Conservation (phyloP, 92 coral and sea anemone species). For the Porites divaricata region DNA sequence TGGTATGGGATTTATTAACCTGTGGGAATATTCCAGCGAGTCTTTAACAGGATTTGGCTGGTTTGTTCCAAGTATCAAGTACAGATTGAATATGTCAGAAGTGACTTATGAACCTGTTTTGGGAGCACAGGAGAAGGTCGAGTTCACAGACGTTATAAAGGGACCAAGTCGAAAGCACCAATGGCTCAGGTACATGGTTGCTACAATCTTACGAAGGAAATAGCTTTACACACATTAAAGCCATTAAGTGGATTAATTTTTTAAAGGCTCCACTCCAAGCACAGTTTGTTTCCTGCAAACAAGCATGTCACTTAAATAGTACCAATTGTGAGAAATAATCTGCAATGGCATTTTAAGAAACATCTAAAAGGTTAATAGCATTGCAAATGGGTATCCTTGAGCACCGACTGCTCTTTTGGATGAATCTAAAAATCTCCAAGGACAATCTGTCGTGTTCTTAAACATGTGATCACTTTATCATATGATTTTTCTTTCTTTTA, state of each 20-base stretch:
- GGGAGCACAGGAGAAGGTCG: conserved; percentile 64
- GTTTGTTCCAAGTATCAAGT: conserved; percentile 75
- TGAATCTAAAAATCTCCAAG: too few species aligned
- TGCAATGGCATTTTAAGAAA: too few species aligned
- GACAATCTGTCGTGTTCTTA: background rate
- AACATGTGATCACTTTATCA: background rate
- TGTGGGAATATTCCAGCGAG: conserved; percentile 78
- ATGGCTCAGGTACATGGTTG: conserved; percentile 21
- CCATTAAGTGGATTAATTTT: too few species aligned
- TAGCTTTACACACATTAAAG: background rate
- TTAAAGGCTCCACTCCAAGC: too few species aligned
- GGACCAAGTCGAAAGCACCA: conserved; percentile 47
- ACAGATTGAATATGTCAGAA: conserved; percentile 73
- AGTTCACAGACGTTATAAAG: conserved; percentile 72
- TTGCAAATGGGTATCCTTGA: too few species aligned
- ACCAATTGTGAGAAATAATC: too few species aligned
- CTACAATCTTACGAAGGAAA: background rate
- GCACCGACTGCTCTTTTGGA: too few species aligned
- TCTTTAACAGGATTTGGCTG: conserved; percentile 84
- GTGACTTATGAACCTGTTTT: conserved; percentile 71
- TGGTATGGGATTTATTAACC: conserved; percentile 61
- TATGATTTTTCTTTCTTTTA: background rate
- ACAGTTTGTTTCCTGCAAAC: too few species aligned
- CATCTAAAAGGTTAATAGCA: too few species aligned
- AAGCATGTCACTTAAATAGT: too few species aligned